Base-by-base conservation (phyloP, 2,113 vertebrate genomes). In the Rutilus rutilus region DNA sequence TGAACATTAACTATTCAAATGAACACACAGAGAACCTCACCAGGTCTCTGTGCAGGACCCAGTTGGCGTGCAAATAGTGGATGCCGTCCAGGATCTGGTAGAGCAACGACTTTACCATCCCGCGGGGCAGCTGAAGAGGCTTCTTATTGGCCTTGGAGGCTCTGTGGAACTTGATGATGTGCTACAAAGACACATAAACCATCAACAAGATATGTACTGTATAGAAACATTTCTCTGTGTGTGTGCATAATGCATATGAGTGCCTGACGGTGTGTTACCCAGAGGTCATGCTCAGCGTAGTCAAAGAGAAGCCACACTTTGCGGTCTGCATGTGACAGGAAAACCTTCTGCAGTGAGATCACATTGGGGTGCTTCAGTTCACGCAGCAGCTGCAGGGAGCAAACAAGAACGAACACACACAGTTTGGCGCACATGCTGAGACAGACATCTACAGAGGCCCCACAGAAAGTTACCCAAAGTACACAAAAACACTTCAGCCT, bases 251-350 rank as follows among this genome's bases (percentile, higher is more conserved):
- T 74, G 39, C 11, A 12, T n/a, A 42, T 45, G 62, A 42, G 64
- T 25, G 33, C 86, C 73, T 86, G 59, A 57, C 4, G 27, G 42
- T 42, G 52, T n/a, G 77, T 97, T 97, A 99, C 98, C 98, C 98
- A 99, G 89, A 99, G 96, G 88, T 99, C 98, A 91, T 99, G 98
- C 88, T 99, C 98, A 30, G 98, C 98, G 59, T 99, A 99, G 93
- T 99, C 98, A 90, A 99, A 99, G 82, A 99, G 96, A 93, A 99
- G 97, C 98, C 98, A 99, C 81, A 99, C 98, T 96, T 99, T 99
- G 90, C 98, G 97, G 93, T 99, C 98, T 84, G 97, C 97, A 27
- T 99, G 98, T 87, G 98, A 99, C 91, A 99, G 96, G 93, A 99
- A 99, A 92, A 99, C 98, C 91, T 99, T 99, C 91, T 99, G 98